Conservation (phyloP, 2,888 invertebrate genomes). For the Phaedon cochleariae region DNA sequence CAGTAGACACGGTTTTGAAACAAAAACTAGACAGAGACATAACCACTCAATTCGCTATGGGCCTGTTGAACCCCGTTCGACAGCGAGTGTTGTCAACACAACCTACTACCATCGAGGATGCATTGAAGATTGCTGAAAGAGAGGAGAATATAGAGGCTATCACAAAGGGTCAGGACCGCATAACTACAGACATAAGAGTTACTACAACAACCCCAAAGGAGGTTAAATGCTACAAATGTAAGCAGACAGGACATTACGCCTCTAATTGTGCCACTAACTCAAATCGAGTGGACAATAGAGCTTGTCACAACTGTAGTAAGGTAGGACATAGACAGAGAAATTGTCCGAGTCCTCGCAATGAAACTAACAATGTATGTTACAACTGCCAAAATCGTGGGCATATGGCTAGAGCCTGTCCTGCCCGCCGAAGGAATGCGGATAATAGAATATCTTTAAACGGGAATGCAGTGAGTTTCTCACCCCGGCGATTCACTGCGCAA, state of each 20-base stretch:
- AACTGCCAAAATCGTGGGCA: neutral
- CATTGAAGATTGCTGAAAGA: neutral
- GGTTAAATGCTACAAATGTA: neutral
- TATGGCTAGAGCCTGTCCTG: neutral
- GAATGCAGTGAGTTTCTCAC: no score
- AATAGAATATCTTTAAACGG: no score
- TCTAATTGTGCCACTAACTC: neutral
- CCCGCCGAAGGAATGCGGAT: no score
- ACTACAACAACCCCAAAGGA: neutral
- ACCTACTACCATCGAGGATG: neutral
- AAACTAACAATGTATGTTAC: neutral
- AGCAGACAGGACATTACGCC: neutral
- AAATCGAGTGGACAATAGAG: no score
- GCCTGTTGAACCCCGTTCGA: neutral
- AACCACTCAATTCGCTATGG: neutral
- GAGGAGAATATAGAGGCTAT: neutral
- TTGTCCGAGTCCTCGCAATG: neutral
- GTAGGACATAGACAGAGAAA: neutral
- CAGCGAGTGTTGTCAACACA: neutral
- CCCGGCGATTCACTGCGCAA: no score
- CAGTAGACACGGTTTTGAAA: neutral
- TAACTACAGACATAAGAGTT: neutral
- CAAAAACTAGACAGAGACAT: neutral
- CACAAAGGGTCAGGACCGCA: neutral
- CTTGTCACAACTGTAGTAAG: neutral